A percentile compares a stretch with the other conserved stretches of the same genome.
Conservation (phyloP, 1,140 invertebrate genomes). For the Copidosoma floridanum region DNA sequence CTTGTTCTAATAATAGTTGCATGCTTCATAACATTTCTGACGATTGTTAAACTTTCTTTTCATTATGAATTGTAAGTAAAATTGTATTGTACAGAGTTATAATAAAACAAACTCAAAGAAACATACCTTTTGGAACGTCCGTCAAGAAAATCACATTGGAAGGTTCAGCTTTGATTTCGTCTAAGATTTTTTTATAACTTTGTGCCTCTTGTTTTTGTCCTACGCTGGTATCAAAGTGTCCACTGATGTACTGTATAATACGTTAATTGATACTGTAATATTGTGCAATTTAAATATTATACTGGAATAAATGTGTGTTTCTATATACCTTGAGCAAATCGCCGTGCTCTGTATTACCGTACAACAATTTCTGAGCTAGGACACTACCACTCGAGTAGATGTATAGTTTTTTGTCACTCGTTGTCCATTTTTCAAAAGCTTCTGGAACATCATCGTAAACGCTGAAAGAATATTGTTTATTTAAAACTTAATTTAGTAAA, state of each 20-base stretch:
- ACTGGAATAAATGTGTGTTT: neutral
- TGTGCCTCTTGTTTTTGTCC: slow-evolving; percentile 73
- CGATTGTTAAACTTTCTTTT: too few relatives aligned
- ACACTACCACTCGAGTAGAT: slow-evolving; percentile 92
- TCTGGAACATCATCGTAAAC: slow-evolving; percentile 81
- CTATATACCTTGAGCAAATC: slow-evolving; percentile 68
- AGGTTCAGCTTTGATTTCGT: slow-evolving; percentile 63
- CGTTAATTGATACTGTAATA: slow-evolving; percentile 1
- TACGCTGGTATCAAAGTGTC: slow-evolving; percentile 83
- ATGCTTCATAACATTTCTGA: too few relatives aligned
- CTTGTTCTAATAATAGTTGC: too few relatives aligned
- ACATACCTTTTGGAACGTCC: slow-evolving; percentile 72
- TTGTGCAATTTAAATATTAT: neutral
- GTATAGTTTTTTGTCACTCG: slow-evolving; percentile 68
- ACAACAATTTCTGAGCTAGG: slow-evolving; percentile 86
- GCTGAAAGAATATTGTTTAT: slow-evolving; percentile 58
- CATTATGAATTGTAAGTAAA: too few relatives aligned
- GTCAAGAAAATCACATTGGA: slow-evolving; percentile 81
- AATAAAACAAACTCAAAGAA: too few relatives aligned
- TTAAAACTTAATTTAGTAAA: too few relatives aligned
- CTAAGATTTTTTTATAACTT: slow-evolving; percentile 76
- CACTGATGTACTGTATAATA: slow-evolving; percentile 66
- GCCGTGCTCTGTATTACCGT: slow-evolving; percentile 73
- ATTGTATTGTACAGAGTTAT: too few relatives aligned
- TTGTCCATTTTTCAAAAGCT: slow-evolving; percentile 71